Conservation (phyloP, 2,113 vertebrate species). For the Sorex araneus region DNA sequence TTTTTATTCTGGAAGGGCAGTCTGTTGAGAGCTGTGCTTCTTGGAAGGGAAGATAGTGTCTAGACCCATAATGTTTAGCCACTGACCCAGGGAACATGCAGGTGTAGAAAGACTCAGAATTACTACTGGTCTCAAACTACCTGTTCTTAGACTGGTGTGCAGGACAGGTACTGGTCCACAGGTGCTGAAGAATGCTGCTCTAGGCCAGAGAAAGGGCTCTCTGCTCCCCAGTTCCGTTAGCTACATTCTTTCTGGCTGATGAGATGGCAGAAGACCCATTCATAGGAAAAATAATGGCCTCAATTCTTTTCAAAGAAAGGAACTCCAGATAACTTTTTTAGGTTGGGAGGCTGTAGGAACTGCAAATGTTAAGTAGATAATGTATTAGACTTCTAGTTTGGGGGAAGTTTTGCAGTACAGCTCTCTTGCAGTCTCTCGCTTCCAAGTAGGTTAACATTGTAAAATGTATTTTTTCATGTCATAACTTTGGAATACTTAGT, state of each 20-base stretch:
- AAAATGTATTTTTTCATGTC: background rate
- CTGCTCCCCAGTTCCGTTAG: background rate
- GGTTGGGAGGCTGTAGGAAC: background rate
- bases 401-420: background rate
- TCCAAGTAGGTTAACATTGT: conserved; percentile 27
- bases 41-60: background rate
- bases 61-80: background rate
- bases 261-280: background rate
- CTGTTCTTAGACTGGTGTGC: no score
- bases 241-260: background rate
- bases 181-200: no score
- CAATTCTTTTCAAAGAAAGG: conserved; percentile 3
- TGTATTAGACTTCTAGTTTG: conserved; percentile 35
- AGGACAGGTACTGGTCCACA: no score
- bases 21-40: background rate
- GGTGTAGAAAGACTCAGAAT: no score
- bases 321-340: background rate
- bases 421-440: conserved; percentile 49
- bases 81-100: no score
- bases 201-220: background rate
- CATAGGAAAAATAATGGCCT: background rate
- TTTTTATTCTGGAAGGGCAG: background rate
- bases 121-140: no score
- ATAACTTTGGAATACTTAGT: conserved; percentile 29
- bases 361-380: conserved; percentile 57